These are phyloP conservation scores for Fukomys damarensis DNA, from an alignment of 2,113 vertebrate genomes.

Conservation along the genomic window DNA sequence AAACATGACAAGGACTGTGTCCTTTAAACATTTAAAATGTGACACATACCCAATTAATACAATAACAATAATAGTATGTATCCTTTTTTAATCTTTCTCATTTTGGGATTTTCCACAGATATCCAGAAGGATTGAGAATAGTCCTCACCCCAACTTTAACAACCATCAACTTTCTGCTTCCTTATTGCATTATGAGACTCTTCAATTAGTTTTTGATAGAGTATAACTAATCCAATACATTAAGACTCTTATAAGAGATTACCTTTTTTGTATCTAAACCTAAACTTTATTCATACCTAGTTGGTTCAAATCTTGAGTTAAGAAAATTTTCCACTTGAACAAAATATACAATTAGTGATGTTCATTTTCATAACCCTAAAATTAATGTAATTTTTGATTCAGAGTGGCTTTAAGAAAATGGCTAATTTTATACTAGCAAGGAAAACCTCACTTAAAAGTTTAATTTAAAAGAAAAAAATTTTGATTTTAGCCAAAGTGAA, in stretches of 20 bases:
- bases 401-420: slow-evolving; percentile 15
- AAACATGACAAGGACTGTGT: not conserved
- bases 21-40: slow-evolving; percentile 26
- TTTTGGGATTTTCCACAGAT: slow-evolving; percentile 42
- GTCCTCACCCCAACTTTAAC: slow-evolving; percentile 11
- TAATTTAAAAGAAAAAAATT: not conserved
- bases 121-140: not conserved
- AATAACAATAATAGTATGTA: not conserved
- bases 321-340: not conserved
- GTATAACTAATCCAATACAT: slow-evolving; percentile 15
- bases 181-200: slow-evolving; percentile 3
- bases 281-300: not conserved
- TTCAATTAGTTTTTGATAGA: not conserved
- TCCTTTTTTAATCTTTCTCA: not conserved
- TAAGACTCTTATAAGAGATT: not conserved
- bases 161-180: slow-evolving; percentile 21
- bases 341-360: not conserved
- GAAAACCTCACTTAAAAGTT: not conserved
- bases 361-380: slow-evolving; percentile 18
- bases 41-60: slow-evolving; percentile 5
- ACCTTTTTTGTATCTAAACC: not conserved
- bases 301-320: not conserved
- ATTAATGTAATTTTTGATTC: slow-evolving; percentile 43
- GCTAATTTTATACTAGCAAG: not conserved
- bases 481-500: slow-evolving; percentile 8